Base-by-base conservation (phyloP, 2,797 vertebrate genomes). In the Bovichtus diacanthus region DNA sequence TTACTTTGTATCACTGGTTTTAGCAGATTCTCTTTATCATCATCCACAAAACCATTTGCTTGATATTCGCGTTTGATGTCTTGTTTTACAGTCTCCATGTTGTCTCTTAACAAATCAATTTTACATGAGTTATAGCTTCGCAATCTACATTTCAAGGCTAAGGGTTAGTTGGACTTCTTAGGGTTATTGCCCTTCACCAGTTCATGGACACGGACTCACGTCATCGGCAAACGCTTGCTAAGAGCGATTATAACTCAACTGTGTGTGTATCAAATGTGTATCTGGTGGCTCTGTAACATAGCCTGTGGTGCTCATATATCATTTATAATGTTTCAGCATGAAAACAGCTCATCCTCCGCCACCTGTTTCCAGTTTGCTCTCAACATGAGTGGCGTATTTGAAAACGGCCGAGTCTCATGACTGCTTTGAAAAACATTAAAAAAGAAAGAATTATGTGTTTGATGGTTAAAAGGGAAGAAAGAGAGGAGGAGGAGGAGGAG, bases 361-460 rank as follows among this genome's bases (percentile, higher is more conserved):
- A 87, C 80, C 88, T 89, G 88, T 82, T 90, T 87, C 69, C 44
- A 75, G 25, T 81, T 73, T 36, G 58, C 27, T 62, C 6, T 31
- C 1, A 7, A 58, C 7, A 16, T 61, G 75, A 82, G 4, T 76
- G 85, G 18, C 75, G 36, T 47, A 46, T 88, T 85, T 77, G 77
- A 59, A 61, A 18, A 2, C 41, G 15, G 19, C 36, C 44, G 1
- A 38, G n/a, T 55, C 58, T 76, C 43, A 16, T 77, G 67, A 25
- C 71, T 70, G 15, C 61, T 69, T 41, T 69, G 54, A 59, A 80
- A 79, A 72, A 75, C 47, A 27, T 78, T 81, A 81, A 59, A 6
- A 67, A 77, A 53, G 21, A 27, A 27, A 39, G 23, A 5, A n/a
- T n/a, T n/a, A n/a, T 6, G 9, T 2, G 44, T 51, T 36, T 7